Evolutionary conservation across 2,113 vertebrate species (phyloP).

Genomic region (Indicator maculatus): DNA sequence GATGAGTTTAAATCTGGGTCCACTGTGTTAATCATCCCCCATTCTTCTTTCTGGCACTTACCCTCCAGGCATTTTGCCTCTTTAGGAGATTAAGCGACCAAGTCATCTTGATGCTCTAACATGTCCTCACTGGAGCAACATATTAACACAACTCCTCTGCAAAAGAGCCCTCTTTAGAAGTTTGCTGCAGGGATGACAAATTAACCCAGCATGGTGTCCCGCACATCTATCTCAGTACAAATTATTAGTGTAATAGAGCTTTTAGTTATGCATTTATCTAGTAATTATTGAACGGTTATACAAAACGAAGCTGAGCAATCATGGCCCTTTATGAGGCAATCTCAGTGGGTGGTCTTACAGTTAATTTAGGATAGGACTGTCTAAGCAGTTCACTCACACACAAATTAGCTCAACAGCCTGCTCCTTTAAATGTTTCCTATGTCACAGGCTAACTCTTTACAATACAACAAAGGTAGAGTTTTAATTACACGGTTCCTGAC

Average conservation of each 20-base stretch:
- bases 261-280: constrained; percentile 84
- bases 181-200: constrained; percentile 80
- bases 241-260: constrained; percentile 85
- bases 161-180: constrained; percentile 75
- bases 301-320: constrained; percentile 75
- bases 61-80: constrained; percentile 69
- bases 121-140: constrained; percentile 71
- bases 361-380: constrained; percentile 81
- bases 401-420: constrained; percentile 80
- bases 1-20: constrained; percentile 65
- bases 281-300: constrained; percentile 82
- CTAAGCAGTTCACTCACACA: constrained; percentile 77
- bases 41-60: constrained; percentile 62
- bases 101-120: constrained; percentile 70
- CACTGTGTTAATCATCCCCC: constrained; percentile 65
- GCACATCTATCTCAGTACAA: constrained; percentile 80
- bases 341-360: constrained; percentile 81
- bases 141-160: constrained; percentile 63
- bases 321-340: constrained; percentile 75
- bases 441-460: constrained; percentile 79
- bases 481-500: constrained; percentile 83
- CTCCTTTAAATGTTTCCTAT: constrained; percentile 82
- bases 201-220: constrained; percentile 81
- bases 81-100: constrained; percentile 76
- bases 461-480: constrained; percentile 82